Evolutionary conservation across 2,797 vertebrate species (phyloP).

Genomic region (Silurus aristotelis): DNA sequence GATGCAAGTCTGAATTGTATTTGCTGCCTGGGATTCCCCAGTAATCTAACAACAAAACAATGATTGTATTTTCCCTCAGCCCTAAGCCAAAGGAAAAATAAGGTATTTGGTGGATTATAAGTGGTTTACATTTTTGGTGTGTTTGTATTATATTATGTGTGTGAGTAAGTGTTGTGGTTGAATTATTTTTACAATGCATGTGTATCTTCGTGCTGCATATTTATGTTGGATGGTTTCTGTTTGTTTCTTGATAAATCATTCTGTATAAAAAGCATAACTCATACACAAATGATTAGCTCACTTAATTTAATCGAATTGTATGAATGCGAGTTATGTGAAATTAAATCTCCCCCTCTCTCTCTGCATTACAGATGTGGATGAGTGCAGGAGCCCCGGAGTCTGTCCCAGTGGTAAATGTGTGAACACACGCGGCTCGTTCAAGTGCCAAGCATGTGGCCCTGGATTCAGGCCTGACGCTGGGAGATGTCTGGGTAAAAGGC

Average conservation of each 20-base stretch:
- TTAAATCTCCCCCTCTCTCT: slow-evolving; percentile 29
- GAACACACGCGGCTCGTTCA: slow-evolving; percentile 77
- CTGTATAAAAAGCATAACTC: slow-evolving; percentile 2
- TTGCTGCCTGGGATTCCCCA: slow-evolving; percentile 59
- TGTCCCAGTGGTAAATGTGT: slow-evolving; percentile 71
- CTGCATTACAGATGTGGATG: slow-evolving; percentile 71
- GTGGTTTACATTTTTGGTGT: slow-evolving; percentile 35
- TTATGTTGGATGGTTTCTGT: slow-evolving; percentile 14
- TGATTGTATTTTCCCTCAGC: slow-evolving; percentile 57
- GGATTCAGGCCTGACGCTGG: slow-evolving; percentile 69
- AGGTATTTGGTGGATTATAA: slow-evolving; percentile 34
- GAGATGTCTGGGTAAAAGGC: slow-evolving; percentile 76
- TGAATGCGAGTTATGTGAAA: slow-evolving; percentile 46
- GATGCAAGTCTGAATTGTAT: slow-evolving; percentile 34
- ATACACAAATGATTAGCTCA: slow-evolving; percentile 13
- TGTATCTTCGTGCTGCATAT: slow-evolving; percentile 15
- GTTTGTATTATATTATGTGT: slow-evolving; percentile 30
- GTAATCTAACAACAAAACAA: slow-evolving; percentile 58
- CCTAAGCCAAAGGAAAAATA: slow-evolving; percentile 61
- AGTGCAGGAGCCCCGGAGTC: slow-evolving; percentile 70
- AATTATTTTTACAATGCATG: neutral
- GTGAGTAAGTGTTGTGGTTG: slow-evolving; percentile 30
- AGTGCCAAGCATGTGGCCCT: slow-evolving; percentile 70
- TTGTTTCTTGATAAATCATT: neutral
- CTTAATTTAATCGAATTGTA: slow-evolving; percentile 17